phyloP scores from a whole-genome alignment of 1,140 invertebrate species.

The Capitella teleta region DNA sequence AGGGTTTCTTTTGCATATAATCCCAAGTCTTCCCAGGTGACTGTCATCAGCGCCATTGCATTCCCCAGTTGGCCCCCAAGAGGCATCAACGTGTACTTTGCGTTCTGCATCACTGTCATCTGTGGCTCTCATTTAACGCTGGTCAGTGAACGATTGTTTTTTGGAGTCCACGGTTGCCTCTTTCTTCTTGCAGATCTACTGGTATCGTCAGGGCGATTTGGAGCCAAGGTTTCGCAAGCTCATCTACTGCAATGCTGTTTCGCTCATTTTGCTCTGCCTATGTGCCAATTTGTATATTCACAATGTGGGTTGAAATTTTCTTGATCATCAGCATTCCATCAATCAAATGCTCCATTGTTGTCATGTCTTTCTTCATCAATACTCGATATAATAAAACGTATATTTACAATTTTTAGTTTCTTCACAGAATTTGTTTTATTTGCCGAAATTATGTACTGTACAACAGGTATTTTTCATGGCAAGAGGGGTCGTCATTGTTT shows the following conservation, averaged over 20 bases:
- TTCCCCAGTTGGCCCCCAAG: slow-evolving; percentile 26
- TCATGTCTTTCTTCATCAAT: too few relatives aligned
- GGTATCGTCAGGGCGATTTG: slow-evolving; percentile 44
- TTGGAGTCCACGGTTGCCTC: neutral
- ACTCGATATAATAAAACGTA: too few relatives aligned
- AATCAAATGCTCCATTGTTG: too few relatives aligned
- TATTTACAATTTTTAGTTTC: too few relatives aligned
- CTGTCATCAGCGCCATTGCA: slow-evolving; percentile 33
- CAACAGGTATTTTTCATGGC: too few relatives aligned
- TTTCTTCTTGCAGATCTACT: slow-evolving; percentile 40
- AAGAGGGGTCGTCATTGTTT: too few relatives aligned
- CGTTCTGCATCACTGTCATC: slow-evolving; percentile 28
- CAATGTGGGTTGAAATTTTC: neutral
- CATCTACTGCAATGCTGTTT: slow-evolving; percentile 43
- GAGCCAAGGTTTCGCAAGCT: slow-evolving; percentile 42
- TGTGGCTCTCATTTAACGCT: slow-evolving; percentile 29
- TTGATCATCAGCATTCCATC: neutral
- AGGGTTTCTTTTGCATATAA: too few relatives aligned
- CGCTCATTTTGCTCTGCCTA: slow-evolving; percentile 39
- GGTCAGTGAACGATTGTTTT: slow-evolving; percentile 18
- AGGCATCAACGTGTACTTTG: slow-evolving; percentile 35
- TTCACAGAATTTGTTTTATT: too few relatives aligned
- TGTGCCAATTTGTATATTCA: slow-evolving; percentile 41
- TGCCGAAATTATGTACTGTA: too few relatives aligned
- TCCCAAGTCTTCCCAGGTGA: slow-evolving; percentile 20